A percentile compares a stretch with the other conserved stretches of the same genome.
Conservation (phyloP, 2,797 vertebrate genomes). For the Huso huso region DNA sequence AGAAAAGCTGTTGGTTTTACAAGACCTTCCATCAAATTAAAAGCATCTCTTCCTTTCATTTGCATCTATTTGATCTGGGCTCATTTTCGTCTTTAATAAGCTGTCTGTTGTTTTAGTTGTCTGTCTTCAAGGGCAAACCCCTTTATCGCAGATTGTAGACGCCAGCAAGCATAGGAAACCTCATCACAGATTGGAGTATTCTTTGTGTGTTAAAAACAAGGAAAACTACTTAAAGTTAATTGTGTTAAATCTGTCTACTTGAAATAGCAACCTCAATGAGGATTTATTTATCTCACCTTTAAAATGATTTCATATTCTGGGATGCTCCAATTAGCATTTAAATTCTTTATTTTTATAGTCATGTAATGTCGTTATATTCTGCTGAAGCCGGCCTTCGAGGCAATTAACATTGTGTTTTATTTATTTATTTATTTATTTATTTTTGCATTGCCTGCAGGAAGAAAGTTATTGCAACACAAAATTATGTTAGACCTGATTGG, state of each 20-base stretch:
- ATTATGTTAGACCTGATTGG: conserved; percentile 66
- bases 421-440: no score
- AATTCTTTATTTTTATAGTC: conserved; percentile 63
- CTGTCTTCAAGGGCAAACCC: conserved; percentile 44
- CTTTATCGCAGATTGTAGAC: conserved; percentile 39
- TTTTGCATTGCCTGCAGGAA: conserved; percentile 62
- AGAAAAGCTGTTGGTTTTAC: conserved; percentile 23
- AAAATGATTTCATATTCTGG: conserved; percentile 58
- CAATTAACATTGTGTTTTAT: conserved; percentile 74
- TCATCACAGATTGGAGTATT: conserved; percentile 39
- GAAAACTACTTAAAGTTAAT: conserved; percentile 32
- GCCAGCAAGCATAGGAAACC: conserved; percentile 41
- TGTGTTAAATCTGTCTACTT: conserved; percentile 41
- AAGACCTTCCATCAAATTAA: conserved; percentile 29
- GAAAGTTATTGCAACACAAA: conserved; percentile 61
- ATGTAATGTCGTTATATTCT: conserved; percentile 66
- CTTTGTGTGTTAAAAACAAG: conserved; percentile 30
- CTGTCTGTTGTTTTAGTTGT: conserved; percentile 38
- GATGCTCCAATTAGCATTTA: conserved; percentile 71
- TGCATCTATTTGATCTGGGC: conserved; percentile 34
- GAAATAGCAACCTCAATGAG: conserved; percentile 54
- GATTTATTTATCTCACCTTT: conserved; percentile 57
- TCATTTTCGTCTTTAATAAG: conserved; percentile 43
- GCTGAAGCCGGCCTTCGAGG: conserved; percentile 66
- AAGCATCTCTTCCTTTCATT: conserved; percentile 29